Evolutionary conservation across 2,113 vertebrate species (phyloP), one percentile per base, ranked within the genome.

Genomic region (Jacana jacana): DNA sequence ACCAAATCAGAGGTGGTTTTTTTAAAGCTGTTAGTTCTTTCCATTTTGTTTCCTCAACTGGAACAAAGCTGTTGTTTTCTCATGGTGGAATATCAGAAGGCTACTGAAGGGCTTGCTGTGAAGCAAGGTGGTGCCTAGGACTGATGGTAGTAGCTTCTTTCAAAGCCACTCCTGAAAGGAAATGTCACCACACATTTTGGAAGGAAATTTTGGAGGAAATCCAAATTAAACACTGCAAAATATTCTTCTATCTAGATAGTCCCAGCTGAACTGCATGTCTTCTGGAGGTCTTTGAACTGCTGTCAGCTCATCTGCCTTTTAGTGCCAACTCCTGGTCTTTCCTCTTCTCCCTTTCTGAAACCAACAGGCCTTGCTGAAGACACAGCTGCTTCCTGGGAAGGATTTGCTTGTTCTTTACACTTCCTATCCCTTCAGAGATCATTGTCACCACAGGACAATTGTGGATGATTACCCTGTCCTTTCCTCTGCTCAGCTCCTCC

Each of bases 341-440:
- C 69, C 69, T 75, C 9, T 75, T 68, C 40, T 87, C 81, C 23
- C 2, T 58, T 88, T 54, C 54, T 81, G 40, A 44, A 95, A 79
- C 31, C 86, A 92, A 72, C n/a, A 72, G 40, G 70, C 81, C 93
- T 57, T 94, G 86, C 49, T 85, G 77, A 93, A 94, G 95, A 93
- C 85, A 88, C 68, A 71, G 30, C 31, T 83, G 79, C 63, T 91
- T 72, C 77, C 82, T 75, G 69, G 76, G 86, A 90, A 78, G 37
- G 46, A 91, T 93, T 88, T 93, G 54, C 19, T 75, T 27, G 77
- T 44, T 87, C 73, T 95, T 93, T 92, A 78, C 88, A 75, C 76
- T 88, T 92, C 76, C 61, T 75, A 69, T 65, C 70, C 65, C 66
- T 91, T 88, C 91, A 71, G 79, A 92, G 64, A 68, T 91, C 24